A percentile compares a stretch with the other conserved stretches of the same genome.
Conservation (phyloP, 23 tunicate species). For the Corella eumyota region DNA sequence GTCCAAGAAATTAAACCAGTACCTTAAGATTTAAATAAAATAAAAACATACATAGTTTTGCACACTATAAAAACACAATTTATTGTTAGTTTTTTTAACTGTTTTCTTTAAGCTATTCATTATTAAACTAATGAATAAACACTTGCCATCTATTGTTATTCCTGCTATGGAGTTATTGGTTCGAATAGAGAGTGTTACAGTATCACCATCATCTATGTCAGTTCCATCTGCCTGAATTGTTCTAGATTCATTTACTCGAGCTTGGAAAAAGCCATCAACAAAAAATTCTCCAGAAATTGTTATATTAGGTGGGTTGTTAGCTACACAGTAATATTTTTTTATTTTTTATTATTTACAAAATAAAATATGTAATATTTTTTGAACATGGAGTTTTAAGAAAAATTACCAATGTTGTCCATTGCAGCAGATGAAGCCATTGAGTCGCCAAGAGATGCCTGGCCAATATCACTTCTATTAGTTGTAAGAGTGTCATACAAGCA, state of each 20-base stretch:
- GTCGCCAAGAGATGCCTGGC: constrained; percentile 9
- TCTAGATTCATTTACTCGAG: neutral
- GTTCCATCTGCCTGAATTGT: neutral
- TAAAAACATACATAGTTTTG: neutral
- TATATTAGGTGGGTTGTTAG: constrained; percentile 14
- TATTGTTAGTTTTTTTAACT: neutral
- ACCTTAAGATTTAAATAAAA: neutral
- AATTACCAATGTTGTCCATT: constrained; percentile 1
- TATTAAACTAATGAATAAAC: too few relatives aligned
- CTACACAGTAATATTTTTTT: too few relatives aligned
- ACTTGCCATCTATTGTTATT: neutral
- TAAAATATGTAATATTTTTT: too few relatives aligned
- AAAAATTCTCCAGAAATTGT: constrained; percentile 4
- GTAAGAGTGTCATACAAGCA: constrained; percentile 29
- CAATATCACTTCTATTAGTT: constrained; percentile 23
- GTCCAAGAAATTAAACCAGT: constrained; percentile 31
- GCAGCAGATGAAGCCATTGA: constrained; percentile 3
- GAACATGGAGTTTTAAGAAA: neutral
- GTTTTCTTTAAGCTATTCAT: too few relatives aligned
- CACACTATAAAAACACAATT: neutral
- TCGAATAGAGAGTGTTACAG: neutral
- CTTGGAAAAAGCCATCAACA: constrained; percentile 8
- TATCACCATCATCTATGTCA: constrained; percentile 7
- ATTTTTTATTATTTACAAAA: too few relatives aligned
- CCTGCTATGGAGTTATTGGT: constrained; percentile 1